Evolutionary conservation across 2,888 invertebrate genomes (phyloP), one percentile per base, ranked within the genome.

Genomic region (Nesidiocoris tenuis): DNA sequence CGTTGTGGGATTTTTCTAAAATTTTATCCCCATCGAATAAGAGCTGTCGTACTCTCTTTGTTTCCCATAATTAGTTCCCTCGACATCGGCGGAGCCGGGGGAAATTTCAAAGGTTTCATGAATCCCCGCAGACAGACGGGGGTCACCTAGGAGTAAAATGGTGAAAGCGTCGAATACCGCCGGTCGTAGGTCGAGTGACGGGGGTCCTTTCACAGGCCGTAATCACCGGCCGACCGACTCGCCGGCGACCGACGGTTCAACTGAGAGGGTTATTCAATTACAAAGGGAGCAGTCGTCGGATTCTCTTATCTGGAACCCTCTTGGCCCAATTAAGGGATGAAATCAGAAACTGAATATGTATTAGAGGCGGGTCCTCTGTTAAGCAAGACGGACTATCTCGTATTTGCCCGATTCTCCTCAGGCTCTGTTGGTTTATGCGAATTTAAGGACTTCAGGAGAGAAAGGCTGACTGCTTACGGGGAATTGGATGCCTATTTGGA

Each of bases 261-360:
- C 39, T 39, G 39, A 59, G 59, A 24, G 70, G 59, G 70, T 70
- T 70, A 70, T 70, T 70, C 70, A 70, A 70, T 70, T 70, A 70
- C 70, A 70, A 70, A 70, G 25, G 59, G 59, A 1, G 18, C 9
- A 23, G 39, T 19, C 16, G 9, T 2, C 39, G n/a, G 39, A 25
- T 39, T 39, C 65, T 65, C 39, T 12, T 39, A 39, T 39, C 39
- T 2, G 39, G 16, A 23, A 25, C 65, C 39, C 65, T 65, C 19
- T n/a, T 63, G 19, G 19, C 22, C 22, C 70, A 59, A 70, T 70
- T 70, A 57, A 59, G 70, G 70, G 59, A 59, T 59, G 70, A 70
- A 70, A 70, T 70, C 70, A 70, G 70, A 70, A 70, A 25, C 70
- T 70, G 70, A 70, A 70, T 70, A 70, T 70, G 70, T 70, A 70